Conservation (phyloP, 2,888 invertebrate species). For the Falcaria lacertinaria region DNA sequence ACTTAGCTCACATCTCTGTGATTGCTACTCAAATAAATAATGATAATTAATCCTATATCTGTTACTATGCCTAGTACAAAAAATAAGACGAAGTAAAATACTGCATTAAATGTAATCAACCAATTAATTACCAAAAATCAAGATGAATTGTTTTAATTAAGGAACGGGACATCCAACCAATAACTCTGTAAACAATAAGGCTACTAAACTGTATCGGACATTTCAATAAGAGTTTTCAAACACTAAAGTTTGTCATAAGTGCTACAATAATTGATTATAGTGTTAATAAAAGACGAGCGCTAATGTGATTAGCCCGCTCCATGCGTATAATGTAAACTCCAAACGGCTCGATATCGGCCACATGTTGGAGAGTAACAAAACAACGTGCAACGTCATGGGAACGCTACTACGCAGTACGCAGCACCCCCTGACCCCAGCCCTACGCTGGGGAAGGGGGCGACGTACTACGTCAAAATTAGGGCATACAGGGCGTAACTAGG, state of each 20-base stretch:
- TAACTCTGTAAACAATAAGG: too few relatives aligned
- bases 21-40: too few relatives aligned
- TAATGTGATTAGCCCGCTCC: background rate
- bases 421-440: conserved; percentile 36
- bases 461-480: conserved; percentile 73
- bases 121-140: too few relatives aligned
- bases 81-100: too few relatives aligned
- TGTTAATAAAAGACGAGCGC: background rate
- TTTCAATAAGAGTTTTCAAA: background rate
- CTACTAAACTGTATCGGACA: too few relatives aligned
- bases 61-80: too few relatives aligned
- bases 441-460: conserved; percentile 39
- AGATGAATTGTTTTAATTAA: too few relatives aligned
- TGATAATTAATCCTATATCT: too few relatives aligned
- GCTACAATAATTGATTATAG: background rate
- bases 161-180: too few relatives aligned
- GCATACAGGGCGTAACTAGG: conserved; percentile 78
- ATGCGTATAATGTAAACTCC: background rate
- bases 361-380: background rate
- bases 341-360: conserved; percentile 1
- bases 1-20: too few relatives aligned
- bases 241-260: background rate
- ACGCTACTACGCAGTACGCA: conserved; percentile 42
- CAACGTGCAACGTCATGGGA: conserved; percentile 1
- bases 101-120: too few relatives aligned